Conservation (phyloP, 2,888 invertebrate species). For the Harpalus rufipes region DNA sequence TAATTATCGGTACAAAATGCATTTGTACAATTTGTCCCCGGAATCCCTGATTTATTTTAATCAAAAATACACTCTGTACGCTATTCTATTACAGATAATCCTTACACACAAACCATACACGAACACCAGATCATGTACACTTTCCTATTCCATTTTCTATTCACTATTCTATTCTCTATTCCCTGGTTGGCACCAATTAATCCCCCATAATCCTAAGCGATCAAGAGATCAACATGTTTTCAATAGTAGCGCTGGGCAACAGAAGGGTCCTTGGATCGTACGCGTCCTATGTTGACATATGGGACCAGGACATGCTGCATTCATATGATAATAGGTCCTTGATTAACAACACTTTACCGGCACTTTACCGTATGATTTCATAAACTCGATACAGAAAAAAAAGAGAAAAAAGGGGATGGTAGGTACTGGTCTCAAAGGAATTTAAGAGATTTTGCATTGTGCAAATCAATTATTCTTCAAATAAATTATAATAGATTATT, state of each 20-base stretch:
- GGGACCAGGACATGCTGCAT: constrained; percentile 72
- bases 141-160: neutral
- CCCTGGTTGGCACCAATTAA: constrained; percentile 9
- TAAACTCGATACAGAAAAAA: constrained; percentile 71
- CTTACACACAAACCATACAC: too few species aligned
- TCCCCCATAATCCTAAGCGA: constrained; percentile 35
- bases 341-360: constrained; percentile 76
- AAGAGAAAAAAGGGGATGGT: too few species aligned
- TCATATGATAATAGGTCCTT: constrained; percentile 75
- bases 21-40: too few species aligned
- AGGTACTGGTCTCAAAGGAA: too few species aligned
- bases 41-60: too few species aligned
- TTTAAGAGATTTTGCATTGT: too few species aligned
- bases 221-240: constrained; percentile 48
- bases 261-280: neutral
- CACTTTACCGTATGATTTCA: constrained; percentile 76
- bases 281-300: constrained; percentile 73
- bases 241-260: constrained; percentile 19
- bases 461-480: too few species aligned
- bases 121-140: neutral
- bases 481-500: too few species aligned
- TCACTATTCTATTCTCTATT: neutral
- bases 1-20: too few species aligned
- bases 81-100: too few species aligned
- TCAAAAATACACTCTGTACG: too few species aligned